Evolutionary conservation across 2,113 vertebrate genomes (phyloP), one percentile per base, ranked within the genome.

Genomic region (Proterorhinus semilunaris): DNA sequence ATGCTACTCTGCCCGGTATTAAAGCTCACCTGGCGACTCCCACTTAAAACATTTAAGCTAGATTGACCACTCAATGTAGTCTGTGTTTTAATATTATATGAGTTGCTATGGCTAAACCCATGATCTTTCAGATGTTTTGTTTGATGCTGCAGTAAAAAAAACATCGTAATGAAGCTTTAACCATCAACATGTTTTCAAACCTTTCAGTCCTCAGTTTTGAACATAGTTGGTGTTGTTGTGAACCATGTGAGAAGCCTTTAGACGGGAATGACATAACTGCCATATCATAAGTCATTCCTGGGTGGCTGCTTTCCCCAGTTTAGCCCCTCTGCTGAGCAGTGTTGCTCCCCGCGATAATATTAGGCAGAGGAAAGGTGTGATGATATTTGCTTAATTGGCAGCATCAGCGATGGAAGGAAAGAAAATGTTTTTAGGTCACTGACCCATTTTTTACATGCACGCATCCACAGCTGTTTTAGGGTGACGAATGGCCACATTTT

Each of bases 361-460:
- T 83, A 83, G 72, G n/a, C 71, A 57, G 15, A 74, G 57, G 54
- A 74, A 79, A 76, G 49, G 65, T 65, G 72, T 58, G 74, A 80
- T 63, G 72, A 82, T 46, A 83, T 75, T 68, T 79, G 66, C 45
- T 74, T 76, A 75, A 72, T 75, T 55, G 63, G 45, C 62, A 81
- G 71, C 66, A 62, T 65, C 75, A 66, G 75, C 66, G 46, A 78
- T 76, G 63, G 73, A 71, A 70, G 48, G 54, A 71, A 61, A 68
- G 62, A 54, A 54, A 77, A 77, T 85, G 76, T 79, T 90, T 87
- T 84, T 79, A 78, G 79, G 79, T 69, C 57, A 68, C 65, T 54
- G 62, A 13, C 54, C 68, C 58, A 66, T 62, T 66, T 69, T 36
- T 27, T 71, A 65, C 61, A 45, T 13, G 8, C 47, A 8, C 52